Evolutionary conservation across 2,797 vertebrate species (phyloP).

Genomic region (Coreius guichenoti): DNA sequence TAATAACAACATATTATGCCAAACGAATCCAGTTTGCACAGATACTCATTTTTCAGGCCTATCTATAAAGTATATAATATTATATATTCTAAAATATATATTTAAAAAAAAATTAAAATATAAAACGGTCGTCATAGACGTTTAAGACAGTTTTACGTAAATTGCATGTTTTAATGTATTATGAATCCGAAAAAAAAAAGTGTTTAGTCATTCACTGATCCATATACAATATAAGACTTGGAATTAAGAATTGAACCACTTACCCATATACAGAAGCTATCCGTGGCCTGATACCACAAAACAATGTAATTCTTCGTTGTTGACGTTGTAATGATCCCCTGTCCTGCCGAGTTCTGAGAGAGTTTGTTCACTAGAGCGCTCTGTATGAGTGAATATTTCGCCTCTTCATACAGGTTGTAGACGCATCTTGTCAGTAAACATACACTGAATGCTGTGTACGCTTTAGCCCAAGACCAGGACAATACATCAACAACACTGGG

Average conservation of each 20-base stretch:
- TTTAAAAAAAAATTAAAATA: background rate
- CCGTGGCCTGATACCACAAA: slow-evolving; percentile 85
- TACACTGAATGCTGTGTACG: slow-evolving; percentile 89
- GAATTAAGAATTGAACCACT: slow-evolving; percentile 64
- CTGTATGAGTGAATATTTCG: slow-evolving; percentile 72
- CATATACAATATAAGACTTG: background rate
- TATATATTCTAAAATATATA: background rate
- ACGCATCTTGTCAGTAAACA: slow-evolving; percentile 84
- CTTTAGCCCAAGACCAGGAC: slow-evolving; percentile 92
- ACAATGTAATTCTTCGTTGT: slow-evolving; percentile 70
- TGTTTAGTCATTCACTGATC: background rate
- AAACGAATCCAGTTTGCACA: background rate
- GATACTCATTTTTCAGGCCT: background rate
- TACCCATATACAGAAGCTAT: slow-evolving; percentile 92
- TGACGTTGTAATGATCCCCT: slow-evolving; percentile 59
- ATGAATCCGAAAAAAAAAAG: background rate
- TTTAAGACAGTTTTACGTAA: background rate
- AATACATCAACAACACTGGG: slow-evolving; percentile 92
- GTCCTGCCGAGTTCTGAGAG: slow-evolving; percentile 70
- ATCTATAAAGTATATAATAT: background rate
- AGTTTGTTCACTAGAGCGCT: slow-evolving; percentile 54
- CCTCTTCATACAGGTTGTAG: slow-evolving; percentile 86
- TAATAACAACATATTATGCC: background rate
- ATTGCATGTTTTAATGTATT: background rate
- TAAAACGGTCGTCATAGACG: background rate